phyloP scores from a whole-genome alignment of 2,113 vertebrate species.

The Corydoras maculifer region DNA sequence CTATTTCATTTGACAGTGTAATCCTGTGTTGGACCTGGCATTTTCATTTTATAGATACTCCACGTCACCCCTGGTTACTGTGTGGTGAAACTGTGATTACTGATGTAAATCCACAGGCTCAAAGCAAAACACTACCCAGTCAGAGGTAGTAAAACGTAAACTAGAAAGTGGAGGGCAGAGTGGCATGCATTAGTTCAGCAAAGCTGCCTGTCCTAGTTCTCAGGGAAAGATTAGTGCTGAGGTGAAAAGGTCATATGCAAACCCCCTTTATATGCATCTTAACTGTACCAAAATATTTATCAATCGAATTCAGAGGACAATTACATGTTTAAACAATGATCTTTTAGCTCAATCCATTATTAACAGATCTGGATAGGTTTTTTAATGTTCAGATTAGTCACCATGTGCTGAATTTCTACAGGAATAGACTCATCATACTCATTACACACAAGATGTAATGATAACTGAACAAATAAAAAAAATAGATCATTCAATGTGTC shows the following conservation, averaged over 20 bases:
- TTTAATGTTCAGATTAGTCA: too few species aligned
- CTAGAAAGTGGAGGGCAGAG: background rate
- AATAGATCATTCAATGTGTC: too few species aligned
- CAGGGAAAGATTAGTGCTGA: constrained; percentile 7
- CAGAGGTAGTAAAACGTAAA: background rate
- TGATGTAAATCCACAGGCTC: constrained; percentile 4
- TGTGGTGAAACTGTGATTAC: background rate
- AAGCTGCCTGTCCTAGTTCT: background rate
- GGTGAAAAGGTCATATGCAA: constrained; percentile 26
- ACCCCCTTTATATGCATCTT: too few species aligned
- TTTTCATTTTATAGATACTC: background rate
- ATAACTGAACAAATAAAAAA: too few species aligned
- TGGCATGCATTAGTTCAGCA: constrained; percentile 14
- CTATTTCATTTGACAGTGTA: background rate
- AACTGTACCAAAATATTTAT: too few species aligned
- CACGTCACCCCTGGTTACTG: background rate
- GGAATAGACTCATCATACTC: too few species aligned
- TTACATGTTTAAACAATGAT: too few species aligned
- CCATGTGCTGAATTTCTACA: too few species aligned
- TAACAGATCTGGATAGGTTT: too few species aligned
- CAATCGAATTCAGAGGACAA: too few species aligned
- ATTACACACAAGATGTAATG: too few species aligned
- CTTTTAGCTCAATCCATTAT: too few species aligned
- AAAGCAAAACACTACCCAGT: background rate
- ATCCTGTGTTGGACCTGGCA: background rate